phyloP scores from a whole-genome alignment of 2,888 invertebrate species.

The Neocrepidodera transversa region DNA sequence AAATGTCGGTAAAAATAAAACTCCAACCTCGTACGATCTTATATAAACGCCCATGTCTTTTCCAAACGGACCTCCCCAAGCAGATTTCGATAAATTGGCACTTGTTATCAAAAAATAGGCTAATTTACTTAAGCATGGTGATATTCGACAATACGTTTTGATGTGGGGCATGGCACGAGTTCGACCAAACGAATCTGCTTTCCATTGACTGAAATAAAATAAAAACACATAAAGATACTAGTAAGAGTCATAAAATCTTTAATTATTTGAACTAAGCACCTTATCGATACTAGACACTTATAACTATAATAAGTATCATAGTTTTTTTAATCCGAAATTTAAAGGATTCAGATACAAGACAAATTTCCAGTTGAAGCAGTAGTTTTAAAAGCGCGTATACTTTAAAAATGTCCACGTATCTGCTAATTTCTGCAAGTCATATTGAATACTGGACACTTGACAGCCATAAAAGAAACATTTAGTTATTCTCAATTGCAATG shows the following conservation, averaged over 20 bases:
- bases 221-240: slow-evolving; percentile 14
- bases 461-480: too few relatives aligned
- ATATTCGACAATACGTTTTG: slow-evolving; percentile 84
- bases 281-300: too few relatives aligned
- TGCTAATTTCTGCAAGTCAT: too few relatives aligned
- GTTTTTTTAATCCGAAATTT: too few relatives aligned
- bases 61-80: slow-evolving; percentile 85
- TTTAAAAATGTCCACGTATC: too few relatives aligned
- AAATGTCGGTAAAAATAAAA: slow-evolving; percentile 83
- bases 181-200: slow-evolving; percentile 72
- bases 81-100: slow-evolving; percentile 95
- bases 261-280: too few relatives aligned
- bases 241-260: slow-evolving; percentile 1
- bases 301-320: too few relatives aligned
- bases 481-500: too few relatives aligned
- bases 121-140: slow-evolving; percentile 69
- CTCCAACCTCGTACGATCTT: slow-evolving; percentile 90
- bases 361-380: too few relatives aligned
- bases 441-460: too few relatives aligned
- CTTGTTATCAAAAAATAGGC: slow-evolving; percentile 91
- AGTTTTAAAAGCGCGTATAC: too few relatives aligned
- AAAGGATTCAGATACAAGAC: too few relatives aligned
- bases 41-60: slow-evolving; percentile 63
- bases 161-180: slow-evolving; percentile 93
- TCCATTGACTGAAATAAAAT: slow-evolving; percentile 77